phyloP scores from a whole-genome alignment of 2,888 invertebrate genomes.

The Chrysolina oricalcia region DNA sequence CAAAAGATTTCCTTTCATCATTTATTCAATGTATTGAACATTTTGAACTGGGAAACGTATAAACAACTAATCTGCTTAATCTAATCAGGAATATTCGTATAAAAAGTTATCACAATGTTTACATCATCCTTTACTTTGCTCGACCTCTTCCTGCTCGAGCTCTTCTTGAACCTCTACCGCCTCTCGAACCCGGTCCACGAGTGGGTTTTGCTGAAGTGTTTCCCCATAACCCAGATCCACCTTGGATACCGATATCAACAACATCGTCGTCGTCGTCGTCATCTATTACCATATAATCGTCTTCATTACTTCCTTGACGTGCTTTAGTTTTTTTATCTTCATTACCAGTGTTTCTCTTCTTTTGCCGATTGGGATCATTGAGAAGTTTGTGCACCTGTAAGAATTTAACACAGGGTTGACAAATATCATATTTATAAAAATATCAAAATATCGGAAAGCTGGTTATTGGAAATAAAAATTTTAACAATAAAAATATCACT shows the following conservation, averaged over 20 bases:
- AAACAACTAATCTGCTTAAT: background rate
- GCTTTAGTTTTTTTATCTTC: background rate
- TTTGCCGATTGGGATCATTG: conserved; percentile 9
- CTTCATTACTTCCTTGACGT: background rate
- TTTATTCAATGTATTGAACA: background rate
- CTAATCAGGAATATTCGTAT: background rate
- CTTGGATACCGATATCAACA: conserved; percentile 5
- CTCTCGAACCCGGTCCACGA: conserved; percentile 9
- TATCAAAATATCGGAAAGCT: too few relatives aligned
- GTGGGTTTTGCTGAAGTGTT: background rate
- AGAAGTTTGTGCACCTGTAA: conserved; percentile 24
- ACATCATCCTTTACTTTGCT: conserved; percentile 15
- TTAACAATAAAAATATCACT: too few relatives aligned
- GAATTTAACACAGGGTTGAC: background rate
- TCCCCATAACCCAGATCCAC: background rate
- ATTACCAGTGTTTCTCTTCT: background rate
- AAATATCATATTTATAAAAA: too few relatives aligned
- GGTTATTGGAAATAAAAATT: too few relatives aligned
- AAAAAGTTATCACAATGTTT: conserved; percentile 1
- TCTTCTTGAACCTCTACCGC: conserved; percentile 23
- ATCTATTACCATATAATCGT: conserved; percentile 16
- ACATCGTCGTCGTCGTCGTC: conserved; percentile 18
- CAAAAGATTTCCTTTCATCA: background rate
- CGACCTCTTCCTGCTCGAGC: conserved; percentile 22
- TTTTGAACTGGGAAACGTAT: too few relatives aligned